Base-by-base conservation (phyloP, 2,797 vertebrate species). In the Pyrrhura leucotis region DNA sequence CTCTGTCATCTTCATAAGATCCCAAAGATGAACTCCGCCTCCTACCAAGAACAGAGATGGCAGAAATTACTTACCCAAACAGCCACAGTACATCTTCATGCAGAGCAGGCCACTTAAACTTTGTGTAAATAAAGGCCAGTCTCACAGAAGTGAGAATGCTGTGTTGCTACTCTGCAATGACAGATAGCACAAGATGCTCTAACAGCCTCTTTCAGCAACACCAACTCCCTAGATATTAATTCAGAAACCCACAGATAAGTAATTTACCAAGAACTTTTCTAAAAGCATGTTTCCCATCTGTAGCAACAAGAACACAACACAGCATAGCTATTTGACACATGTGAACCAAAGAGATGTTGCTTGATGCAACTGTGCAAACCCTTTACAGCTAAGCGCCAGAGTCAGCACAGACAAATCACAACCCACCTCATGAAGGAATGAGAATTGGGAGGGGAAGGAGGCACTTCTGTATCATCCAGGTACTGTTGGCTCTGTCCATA, bases 401-500 rank as follows among this genome's bases (percentile, higher is more conserved):
- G 40, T 35, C 66, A 53, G 63, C 39, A 44, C 13, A 1, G 6
- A 51, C 66, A 68, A 92, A 79, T 25, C 63, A 76, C 21, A 53
- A 95, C 96, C 33, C 95, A 99, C 99, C 99, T 99, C 98, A 99
- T 98, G 90, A 99, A 99, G 1, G 99, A 99, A 96, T 99, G 99
- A 9, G 99, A 98, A 45, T 99, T 99, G 20, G 99, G 99, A 17
- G 99, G 99, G 6, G 99, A 99, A 35, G 99, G 99, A 56, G 99
- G 99, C 93, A 99, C 99, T 97, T 99, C 99, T 0, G 99, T 98
- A 97, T 99, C 99, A 23, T 99, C 99, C 96, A 99, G 98, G 96
- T 99, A 99, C 96, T 99, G 99, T 35, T 99, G 98, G 87, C 99
- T 98, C 58, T 99, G 99, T 66, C 99, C 98, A 4, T 99, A 99